Conservation (phyloP, 2,888 invertebrate genomes). For the Drosophila anceps region DNA sequence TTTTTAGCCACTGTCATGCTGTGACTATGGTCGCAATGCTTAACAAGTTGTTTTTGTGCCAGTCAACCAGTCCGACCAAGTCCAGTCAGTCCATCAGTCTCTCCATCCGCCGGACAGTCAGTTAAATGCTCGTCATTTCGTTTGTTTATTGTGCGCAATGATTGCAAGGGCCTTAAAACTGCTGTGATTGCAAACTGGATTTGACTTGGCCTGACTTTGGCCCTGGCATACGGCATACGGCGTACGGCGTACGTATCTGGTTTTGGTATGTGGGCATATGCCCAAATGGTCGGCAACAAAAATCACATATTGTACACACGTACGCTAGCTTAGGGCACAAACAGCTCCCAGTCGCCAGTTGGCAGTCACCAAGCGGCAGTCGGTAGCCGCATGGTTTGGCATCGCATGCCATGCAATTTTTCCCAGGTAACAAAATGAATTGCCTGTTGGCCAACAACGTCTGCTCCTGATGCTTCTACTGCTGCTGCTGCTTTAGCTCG, state of each 20-base stretch:
- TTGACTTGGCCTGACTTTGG: slow-evolving; percentile 59
- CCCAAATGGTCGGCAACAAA: slow-evolving; percentile 75
- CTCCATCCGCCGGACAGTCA: slow-evolving; percentile 57
- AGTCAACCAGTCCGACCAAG: slow-evolving; percentile 20
- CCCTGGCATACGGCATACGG: slow-evolving; percentile 1
- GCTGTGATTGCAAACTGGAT: slow-evolving; percentile 70
- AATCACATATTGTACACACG: slow-evolving; percentile 78
- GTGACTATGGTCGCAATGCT: slow-evolving; percentile 52
- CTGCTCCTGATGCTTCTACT: slow-evolving; percentile 28
- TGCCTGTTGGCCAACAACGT: slow-evolving; percentile 61
- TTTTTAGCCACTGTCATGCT: slow-evolving; percentile 49
- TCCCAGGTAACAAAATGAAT: slow-evolving; percentile 78
- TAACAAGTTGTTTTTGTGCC: slow-evolving; percentile 65
- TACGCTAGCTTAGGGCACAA: slow-evolving; percentile 62
- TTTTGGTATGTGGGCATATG: slow-evolving; percentile 48
- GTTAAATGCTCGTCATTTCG: slow-evolving; percentile 80
- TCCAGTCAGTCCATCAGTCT: slow-evolving; percentile 13
- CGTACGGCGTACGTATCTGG: slow-evolving; percentile 1
- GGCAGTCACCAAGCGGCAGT: slow-evolving; percentile 29
- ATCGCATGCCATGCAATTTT: slow-evolving; percentile 73
- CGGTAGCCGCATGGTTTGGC: slow-evolving; percentile 55
- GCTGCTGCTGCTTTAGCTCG: slow-evolving; percentile 24
- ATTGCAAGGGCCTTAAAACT: slow-evolving; percentile 71
- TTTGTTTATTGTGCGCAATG: slow-evolving; percentile 79
- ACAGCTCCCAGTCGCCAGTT: slow-evolving; percentile 18